A percentile compares a stretch with the other conserved stretches of the same genome.
Conservation (phyloP, 2,113 vertebrate species). For the Anser cygnoides region DNA sequence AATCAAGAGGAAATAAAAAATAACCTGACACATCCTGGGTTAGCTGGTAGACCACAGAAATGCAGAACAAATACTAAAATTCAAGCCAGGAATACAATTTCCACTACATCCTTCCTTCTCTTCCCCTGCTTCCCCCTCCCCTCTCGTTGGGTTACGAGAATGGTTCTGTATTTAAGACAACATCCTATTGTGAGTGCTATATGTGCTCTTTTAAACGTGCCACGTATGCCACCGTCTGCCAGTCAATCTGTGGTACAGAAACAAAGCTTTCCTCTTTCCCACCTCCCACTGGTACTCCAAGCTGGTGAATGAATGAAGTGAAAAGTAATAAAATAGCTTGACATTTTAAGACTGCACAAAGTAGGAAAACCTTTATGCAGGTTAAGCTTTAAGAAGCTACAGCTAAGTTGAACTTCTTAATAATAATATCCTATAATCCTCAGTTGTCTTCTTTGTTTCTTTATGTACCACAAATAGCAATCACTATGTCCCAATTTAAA, state of each 20-base stretch:
- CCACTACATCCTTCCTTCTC: constrained; percentile 36
- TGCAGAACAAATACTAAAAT: constrained; percentile 28
- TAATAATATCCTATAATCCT: neutral
- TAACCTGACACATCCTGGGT: neutral
- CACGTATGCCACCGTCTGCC: neutral
- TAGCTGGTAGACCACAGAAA: neutral
- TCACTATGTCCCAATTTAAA: neutral
- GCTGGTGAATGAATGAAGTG: neutral
- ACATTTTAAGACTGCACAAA: neutral
- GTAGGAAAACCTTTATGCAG: neutral
- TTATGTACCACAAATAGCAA: neutral
- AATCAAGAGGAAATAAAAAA: constrained; percentile 18
- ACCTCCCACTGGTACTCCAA: neutral
- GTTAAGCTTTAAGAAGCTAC: neutral
- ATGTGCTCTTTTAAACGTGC: neutral
- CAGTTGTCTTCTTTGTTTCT: neutral
- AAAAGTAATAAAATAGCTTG: neutral
- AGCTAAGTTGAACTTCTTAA: neutral
- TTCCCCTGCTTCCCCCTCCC: neutral
- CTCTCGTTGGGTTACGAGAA: neutral
- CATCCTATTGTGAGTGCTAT: neutral
- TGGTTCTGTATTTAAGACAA: neutral
- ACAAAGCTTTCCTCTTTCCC: neutral
- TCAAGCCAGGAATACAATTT: neutral
- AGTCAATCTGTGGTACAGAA: neutral